A percentile compares a stretch with the other conserved stretches of the same genome.
These are phyloP conservation scores for Bradypodion pumilum DNA, from an alignment of 2,797 vertebrate genomes.

Conservation along the genomic window DNA sequence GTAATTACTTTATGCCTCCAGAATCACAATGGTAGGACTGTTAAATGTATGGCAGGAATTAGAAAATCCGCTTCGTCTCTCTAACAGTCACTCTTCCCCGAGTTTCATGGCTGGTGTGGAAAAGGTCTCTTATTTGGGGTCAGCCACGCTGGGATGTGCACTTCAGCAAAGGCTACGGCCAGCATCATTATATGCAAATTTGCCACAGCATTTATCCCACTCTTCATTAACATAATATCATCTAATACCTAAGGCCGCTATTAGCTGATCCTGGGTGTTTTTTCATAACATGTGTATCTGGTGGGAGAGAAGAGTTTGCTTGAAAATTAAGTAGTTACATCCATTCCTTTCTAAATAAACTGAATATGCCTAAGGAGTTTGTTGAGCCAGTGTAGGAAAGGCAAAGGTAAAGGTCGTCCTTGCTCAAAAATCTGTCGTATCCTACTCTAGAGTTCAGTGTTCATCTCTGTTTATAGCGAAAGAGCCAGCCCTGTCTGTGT, in stretches of 20 bases:
- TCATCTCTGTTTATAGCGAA: too few relatives aligned
- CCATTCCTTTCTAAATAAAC: background rate
- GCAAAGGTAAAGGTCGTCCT: too few relatives aligned
- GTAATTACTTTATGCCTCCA: constrained; percentile 21
- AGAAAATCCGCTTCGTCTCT: constrained; percentile 42
- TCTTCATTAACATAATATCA: constrained; percentile 69
- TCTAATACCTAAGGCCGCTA: constrained; percentile 40
- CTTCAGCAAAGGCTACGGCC: constrained; percentile 51
- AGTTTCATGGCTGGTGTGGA: background rate
- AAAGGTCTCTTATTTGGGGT: constrained; percentile 53
- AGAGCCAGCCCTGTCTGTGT: too few relatives aligned
- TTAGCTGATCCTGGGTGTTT: constrained; percentile 55
- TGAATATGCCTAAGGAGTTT: constrained; percentile 30
- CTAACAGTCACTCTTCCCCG: constrained; percentile 13
- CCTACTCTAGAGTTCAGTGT: too few relatives aligned
- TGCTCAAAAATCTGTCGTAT: too few relatives aligned
- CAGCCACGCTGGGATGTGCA: constrained; percentile 57
- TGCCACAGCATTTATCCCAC: constrained; percentile 57
- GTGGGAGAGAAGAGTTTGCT: background rate
- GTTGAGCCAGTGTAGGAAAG: background rate
- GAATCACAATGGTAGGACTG: constrained; percentile 22
- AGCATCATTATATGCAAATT: constrained; percentile 72
- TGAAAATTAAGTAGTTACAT: constrained; percentile 24
- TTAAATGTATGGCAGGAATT: constrained; percentile 49
- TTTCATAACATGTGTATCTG: constrained; percentile 16